These are phyloP conservation scores for Daptonema setosum DNA, from an alignment of 2,888 invertebrate species.

Conservation along the genomic window DNA sequence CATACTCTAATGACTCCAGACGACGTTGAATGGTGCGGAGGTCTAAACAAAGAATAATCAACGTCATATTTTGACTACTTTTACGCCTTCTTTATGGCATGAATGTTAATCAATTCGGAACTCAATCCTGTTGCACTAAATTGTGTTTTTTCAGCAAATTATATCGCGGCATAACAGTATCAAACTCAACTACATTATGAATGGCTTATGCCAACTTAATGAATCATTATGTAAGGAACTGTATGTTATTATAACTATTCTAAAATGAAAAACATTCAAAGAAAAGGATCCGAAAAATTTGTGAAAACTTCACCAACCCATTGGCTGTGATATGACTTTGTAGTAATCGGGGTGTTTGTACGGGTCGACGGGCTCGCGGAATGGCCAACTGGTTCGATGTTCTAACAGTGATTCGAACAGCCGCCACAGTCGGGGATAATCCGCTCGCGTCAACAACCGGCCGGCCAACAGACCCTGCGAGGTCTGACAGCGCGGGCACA, in stretches of 20 bases:
- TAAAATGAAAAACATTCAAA: no score
- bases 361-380: slow-evolving; percentile 86
- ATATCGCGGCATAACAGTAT: neutral
- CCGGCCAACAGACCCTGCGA: neutral
- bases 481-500: slow-evolving; percentile 76
- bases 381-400: slow-evolving; percentile 65
- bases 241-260: no score
- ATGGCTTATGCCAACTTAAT: neutral
- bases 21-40: slow-evolving; percentile 50
- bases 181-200: neutral
- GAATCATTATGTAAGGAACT: neutral
- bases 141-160: neutral
- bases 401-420: slow-evolving; percentile 11
- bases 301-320: no score
- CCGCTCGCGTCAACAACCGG: slow-evolving; percentile 10
- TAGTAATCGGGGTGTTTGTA: slow-evolving; percentile 90
- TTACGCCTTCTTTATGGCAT: no score
- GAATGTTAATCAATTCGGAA: no score
- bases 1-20: slow-evolving; percentile 25
- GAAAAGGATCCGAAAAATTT: no score
- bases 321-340: slow-evolving; percentile 38
- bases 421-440: slow-evolving; percentile 11
- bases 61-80: neutral
- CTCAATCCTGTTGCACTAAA: no score
- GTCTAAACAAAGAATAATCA: slow-evolving; percentile 41